Percentiles rank a stretch among this genome's conserved stretches.
These are phyloP conservation scores for Mesochorus sp. DNA, from an alignment of 2,888 invertebrate genomes.

Conservation along the genomic window DNA sequence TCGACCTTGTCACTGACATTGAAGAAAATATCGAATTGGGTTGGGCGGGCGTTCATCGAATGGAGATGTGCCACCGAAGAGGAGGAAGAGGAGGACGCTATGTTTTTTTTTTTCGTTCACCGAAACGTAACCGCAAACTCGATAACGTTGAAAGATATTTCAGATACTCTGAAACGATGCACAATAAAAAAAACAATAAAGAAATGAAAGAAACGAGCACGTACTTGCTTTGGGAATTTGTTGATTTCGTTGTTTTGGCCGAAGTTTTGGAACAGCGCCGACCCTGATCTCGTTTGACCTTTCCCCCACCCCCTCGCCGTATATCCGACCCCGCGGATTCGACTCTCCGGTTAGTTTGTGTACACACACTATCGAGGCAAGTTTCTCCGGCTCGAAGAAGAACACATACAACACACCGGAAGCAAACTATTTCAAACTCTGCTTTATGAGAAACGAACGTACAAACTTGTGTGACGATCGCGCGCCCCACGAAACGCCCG, in stretches of 20 bases:
- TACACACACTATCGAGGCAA: constrained; percentile 6
- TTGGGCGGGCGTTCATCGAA: too few relatives aligned
- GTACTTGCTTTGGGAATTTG: constrained; percentile 13
- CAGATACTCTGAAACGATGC: too few relatives aligned
- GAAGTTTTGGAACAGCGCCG: neutral
- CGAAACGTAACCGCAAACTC: too few relatives aligned
- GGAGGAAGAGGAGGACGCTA: too few relatives aligned
- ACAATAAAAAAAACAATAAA: neutral
- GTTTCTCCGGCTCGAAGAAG: constrained; percentile 1
- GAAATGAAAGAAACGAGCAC: neutral
- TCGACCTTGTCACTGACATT: too few relatives aligned
- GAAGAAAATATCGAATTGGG: too few relatives aligned
- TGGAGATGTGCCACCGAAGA: too few relatives aligned
- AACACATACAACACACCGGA: neutral
- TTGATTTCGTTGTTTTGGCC: neutral
- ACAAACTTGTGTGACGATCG: constrained; percentile 27
- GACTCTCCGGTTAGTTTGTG: constrained; percentile 18
- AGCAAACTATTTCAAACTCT: constrained; percentile 11
- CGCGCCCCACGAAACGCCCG: neutral
- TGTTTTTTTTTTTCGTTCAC: too few relatives aligned
- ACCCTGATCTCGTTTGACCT: neutral
- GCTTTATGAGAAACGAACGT: constrained; percentile 14
- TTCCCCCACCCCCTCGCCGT: neutral
- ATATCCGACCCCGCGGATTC: constrained; percentile 9
- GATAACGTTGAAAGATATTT: too few relatives aligned